Evolutionary conservation across 2,888 invertebrate genomes (phyloP), one percentile per base, ranked within the genome.

Genomic region (Amiota communis): DNA sequence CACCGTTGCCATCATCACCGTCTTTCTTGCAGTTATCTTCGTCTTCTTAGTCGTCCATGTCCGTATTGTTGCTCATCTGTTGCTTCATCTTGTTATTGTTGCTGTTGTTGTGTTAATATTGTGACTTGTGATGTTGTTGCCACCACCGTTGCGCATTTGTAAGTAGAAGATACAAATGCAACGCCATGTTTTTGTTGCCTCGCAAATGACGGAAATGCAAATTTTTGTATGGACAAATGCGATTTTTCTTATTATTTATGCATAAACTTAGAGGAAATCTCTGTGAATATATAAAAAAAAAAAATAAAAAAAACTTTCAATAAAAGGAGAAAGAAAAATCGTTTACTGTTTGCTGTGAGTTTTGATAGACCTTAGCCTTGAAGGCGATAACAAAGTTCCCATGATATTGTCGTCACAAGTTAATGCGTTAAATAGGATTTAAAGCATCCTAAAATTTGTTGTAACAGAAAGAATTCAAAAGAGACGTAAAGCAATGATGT

Each of bases 181-280:
- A 23, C 51, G 20, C 11, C 13, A 36, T 63, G 20, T 63, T 63
- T 23, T 36, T 63, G 63, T 68, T 68, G 67, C 36, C 6, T 36
- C 36, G 51, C 67, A 68, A 53, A 51, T 68, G 67, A 68, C 67
- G 67, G 67, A 68, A 68, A 68, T 68, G 67, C 67, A 68, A 68
- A 68, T 51, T 68, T 68, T 17, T 15, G 17, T 51, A 23, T 68
- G 51, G 67, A 68, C 67, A 68, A 68, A 68, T 68, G 67, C 67
- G 53, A 68, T 68, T 68, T 63, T 53, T 59, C 17, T 20, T 59
- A 59, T 59, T 59, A 59, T 59, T 59, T 59, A 59, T 59, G 59
- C 59, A 59, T 59, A 59, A 59, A 59, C 17, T 17, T 59, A 8
- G 12, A 17, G 17, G 59, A 17, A 59, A 59, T 36, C 36, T 15